Evolutionary conservation across 2,797 vertebrate species (phyloP), one percentile per base, ranked within the genome.

Genomic region (Adrianichthys oophorus): DNA sequence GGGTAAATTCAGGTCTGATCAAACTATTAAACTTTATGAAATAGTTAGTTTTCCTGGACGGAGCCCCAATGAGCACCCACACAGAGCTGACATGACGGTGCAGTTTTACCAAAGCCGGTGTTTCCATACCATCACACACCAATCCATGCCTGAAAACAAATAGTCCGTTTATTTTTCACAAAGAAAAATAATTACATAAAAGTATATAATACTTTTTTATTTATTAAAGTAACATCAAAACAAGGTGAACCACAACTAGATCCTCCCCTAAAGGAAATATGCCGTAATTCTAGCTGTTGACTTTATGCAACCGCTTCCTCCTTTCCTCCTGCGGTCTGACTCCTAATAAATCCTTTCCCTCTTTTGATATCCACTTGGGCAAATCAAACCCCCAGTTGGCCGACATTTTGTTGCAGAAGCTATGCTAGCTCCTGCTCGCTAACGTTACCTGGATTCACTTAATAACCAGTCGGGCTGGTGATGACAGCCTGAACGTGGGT

Each of bases 401-500:
- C 91, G 91, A 93, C 92, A 93, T 93, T 91, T 93, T 92, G 92
- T 93, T 80, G 76, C 79, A 63, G 71, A 70, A 67, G 82, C 84
- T 79, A 84, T 62, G 85, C 87, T 89, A 90, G 57, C 83, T 70
- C 67, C 59, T 61, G 52, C 41, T 18, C 50, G 86, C 82, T 85
- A 84, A 54, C 71, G 60, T 57, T 77, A 88, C 84, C 87, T 86
- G 78, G 82, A 82, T 49, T 59, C 64, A 65, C 56, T 68, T 66
- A 72, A 49, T 66, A 48, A 49, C 41, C 60, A 17, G 58, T 48
- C 61, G 19, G 52, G 23, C 48, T 47, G 61, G 63, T 86, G 87
- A 65, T 86, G 87, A 89, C 88, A 90, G 79, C 79, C 61, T 61
- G 21, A 45, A 56, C 44, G 54, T 47, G 3, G 26, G 26, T 12